Evolutionary conservation across 2,888 invertebrate genomes (phyloP), one percentile per base, ranked within the genome.

Genomic region (Orthosia gracilis): DNA sequence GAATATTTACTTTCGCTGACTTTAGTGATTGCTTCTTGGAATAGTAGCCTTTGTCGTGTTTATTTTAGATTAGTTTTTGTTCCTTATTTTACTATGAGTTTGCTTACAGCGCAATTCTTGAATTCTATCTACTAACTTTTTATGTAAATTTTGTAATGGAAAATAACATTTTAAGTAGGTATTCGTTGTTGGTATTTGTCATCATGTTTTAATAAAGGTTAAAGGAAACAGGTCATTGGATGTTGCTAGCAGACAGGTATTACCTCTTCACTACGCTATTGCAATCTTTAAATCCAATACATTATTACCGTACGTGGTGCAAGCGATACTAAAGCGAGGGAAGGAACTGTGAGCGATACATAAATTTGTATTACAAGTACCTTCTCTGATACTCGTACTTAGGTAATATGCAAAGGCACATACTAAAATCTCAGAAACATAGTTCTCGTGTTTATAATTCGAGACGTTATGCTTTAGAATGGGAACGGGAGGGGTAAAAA

Each of bases 261-360:
- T 65, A 64, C 69, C 57, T 65, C 59, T 72, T 50, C 57, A 45
- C 49, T 49, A 73, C 18, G 13, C 45, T 73, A 79, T 77, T 80
- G 69, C 77, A 63, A 71, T 73, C 70, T 73, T 84, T 73, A 83
- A 80, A 77, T 84, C 73, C 73, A 77, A 71, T 80, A 80, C 58
- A 69, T 77, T 77, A 84, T 69, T 49, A 31, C 65, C 31, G 68
- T 71, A 63, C 73, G 69, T 71, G 58, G 63, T 17, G 57, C 64
- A 58, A 74, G 55, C 71, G 59, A 77, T 72, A 64, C 59, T 73
- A 31, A 50, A 55, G 31, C 69, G 55, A 72, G 54, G 49, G 66
- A 74, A 72, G 64, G 21, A 62, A 64, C 59, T 47, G 79, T 58
- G 26, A 69, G 18, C 66, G 65, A 61, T 71, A 66, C 63, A 69